Evolutionary conservation across 1,140 invertebrate species (phyloP).

Genomic region (Saxidomus purpurata): DNA sequence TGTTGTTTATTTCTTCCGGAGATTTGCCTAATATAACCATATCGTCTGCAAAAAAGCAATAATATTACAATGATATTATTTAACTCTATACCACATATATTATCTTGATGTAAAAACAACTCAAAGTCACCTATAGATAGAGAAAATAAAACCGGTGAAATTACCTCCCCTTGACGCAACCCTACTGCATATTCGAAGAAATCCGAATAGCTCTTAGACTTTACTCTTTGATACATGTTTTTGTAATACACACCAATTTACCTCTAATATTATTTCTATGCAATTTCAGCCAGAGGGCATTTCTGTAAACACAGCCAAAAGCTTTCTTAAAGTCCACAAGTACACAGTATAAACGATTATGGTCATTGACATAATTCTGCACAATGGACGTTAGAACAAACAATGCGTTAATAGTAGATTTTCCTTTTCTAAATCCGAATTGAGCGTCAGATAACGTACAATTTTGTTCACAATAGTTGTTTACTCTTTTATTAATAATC

Average conservation of each 20-base stretch:
- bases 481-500: conserved; percentile 13
- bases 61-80: conserved; percentile 42
- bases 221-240: conserved; percentile 47
- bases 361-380: background rate
- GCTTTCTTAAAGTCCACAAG: background rate
- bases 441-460: background rate
- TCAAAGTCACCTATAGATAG: conserved; percentile 27
- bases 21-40: conserved; percentile 50
- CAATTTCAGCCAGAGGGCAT: conserved; percentile 46
- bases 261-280: conserved; percentile 34
- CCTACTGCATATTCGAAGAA: conserved; percentile 39
- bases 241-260: conserved; percentile 25
- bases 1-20: conserved; percentile 14
- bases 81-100: conserved; percentile 6
- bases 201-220: conserved; percentile 16
- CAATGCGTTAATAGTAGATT: background rate
- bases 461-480: background rate
- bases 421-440: no score
- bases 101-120: conserved; percentile 29
- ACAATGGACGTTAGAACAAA: background rate
- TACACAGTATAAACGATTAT: conserved; percentile 3
- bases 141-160: no score
- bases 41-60: no score
- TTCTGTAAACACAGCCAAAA: background rate
- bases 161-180: no score